Conservation (phyloP, 2,888 invertebrate genomes). For the Lypha dubia region DNA sequence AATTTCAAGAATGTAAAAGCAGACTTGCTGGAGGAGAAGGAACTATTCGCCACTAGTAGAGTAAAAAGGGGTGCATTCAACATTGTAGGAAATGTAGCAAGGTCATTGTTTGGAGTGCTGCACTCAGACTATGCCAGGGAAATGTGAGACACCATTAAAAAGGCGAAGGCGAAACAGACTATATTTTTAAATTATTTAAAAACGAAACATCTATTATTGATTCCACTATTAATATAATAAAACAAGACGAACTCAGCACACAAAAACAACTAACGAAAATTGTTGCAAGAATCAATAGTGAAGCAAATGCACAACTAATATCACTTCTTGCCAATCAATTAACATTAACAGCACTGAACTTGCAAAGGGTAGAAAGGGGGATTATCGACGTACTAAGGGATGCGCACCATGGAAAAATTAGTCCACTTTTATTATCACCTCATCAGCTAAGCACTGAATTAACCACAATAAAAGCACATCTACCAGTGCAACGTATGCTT, state of each 20-base stretch:
- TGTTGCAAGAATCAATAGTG: neutral
- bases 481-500: conserved; percentile 4
- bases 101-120: neutral
- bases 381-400: conserved; percentile 4
- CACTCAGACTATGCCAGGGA: conserved; percentile 6
- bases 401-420: neutral
- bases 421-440: neutral
- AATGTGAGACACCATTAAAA: conserved; percentile 17
- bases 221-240: too few relatives aligned
- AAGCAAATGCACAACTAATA: neutral
- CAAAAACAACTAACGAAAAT: conserved; percentile 14
- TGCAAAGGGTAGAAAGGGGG: neutral
- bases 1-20: neutral
- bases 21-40: conserved; percentile 5
- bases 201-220: too few relatives aligned
- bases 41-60: neutral
- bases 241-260: neutral
- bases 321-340: too few relatives aligned
- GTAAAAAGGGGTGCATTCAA: neutral
- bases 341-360: neutral
- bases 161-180: neutral
- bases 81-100: neutral
- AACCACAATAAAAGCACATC: conserved; percentile 7
- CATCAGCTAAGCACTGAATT: neutral
- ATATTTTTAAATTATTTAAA: neutral